These are phyloP conservation scores for Cebus imitator DNA, from an alignment of 2,113 vertebrate species.

Conservation along the genomic window DNA sequence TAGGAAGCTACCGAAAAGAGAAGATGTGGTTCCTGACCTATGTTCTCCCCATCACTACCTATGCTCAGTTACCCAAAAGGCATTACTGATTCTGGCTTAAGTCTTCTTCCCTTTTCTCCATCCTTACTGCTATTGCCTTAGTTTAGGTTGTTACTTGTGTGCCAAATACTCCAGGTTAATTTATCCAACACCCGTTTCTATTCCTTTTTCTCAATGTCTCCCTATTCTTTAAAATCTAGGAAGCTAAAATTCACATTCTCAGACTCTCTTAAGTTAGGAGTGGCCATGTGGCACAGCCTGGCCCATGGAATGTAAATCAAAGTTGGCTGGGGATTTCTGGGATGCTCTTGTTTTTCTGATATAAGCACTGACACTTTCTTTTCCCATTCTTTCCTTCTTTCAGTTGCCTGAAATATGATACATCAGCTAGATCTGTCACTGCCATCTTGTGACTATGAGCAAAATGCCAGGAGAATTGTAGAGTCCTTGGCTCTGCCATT, in stretches of 20 bases:
- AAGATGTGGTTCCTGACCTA: neutral
- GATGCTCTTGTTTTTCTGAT: neutral
- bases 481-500: neutral
- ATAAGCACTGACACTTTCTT: neutral
- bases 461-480: neutral
- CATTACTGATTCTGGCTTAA: neutral
- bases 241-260: neutral
- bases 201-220: neutral
- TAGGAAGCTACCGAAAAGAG: conserved; percentile 33
- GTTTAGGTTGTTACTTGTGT: neutral
- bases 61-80: neutral
- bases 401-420: neutral
- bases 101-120: neutral
- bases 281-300: neutral
- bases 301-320: neutral
- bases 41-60: neutral
- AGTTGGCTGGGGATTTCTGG: neutral
- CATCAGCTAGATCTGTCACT: neutral
- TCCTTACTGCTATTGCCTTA: neutral
- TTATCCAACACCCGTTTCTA: neutral
- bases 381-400: neutral
- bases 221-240: neutral
- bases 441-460: neutral
- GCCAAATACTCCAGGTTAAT: neutral
- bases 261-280: neutral